Evolutionary conservation across 2,797 vertebrate genomes (phyloP), one percentile per base, ranked within the genome.

Genomic region (Gallinago stenura): DNA sequence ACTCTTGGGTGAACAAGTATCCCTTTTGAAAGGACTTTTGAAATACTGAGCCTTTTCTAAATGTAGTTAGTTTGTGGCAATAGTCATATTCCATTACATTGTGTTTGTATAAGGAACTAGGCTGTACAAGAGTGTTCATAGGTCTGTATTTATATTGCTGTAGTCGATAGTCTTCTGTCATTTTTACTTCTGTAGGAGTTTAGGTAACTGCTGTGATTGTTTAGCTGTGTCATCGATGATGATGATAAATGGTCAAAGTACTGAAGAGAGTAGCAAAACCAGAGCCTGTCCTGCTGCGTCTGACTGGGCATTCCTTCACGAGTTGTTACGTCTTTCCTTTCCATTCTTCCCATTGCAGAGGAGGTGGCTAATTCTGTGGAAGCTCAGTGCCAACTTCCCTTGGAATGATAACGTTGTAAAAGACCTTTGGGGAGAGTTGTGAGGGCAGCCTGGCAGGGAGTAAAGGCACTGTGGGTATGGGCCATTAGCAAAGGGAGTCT

Each of bases 281-380:
- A 80, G 43, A 61, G 33, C 21, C 20, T 84, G 33, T 39, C 24
- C 35, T 31, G 9, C 66, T 12, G 2, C 4, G 12, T 33, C 57
- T 58, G 53, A 12, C 48, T 82, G 0, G 9, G 12, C 12, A 14
- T 39, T n/a, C 9, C 19, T 84, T 51, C 14, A 15, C 0, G 1
- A 51, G 15, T 45, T 73, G 8, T 58, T 72, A 25, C 0, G 0
- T 37, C 50, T 71, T 33, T 72, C 66, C 50, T 71, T 33, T 72
- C 66, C 0, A 0, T 14, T 43, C 39, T 54, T 84, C 25, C 64
- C 50, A 0, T 30, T 80, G 53, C 41, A 71, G 39, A 83, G 28
- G 6, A 24, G 18, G 25, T 60, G 33, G 19, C 45, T 33, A 12
- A 46, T 14, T 57, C 33, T 0, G 0, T 45, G 68, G 53, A 48